These are phyloP conservation scores for Hanleya hanleyi DNA, from an alignment of 2,888 invertebrate species.

Conservation along the genomic window DNA sequence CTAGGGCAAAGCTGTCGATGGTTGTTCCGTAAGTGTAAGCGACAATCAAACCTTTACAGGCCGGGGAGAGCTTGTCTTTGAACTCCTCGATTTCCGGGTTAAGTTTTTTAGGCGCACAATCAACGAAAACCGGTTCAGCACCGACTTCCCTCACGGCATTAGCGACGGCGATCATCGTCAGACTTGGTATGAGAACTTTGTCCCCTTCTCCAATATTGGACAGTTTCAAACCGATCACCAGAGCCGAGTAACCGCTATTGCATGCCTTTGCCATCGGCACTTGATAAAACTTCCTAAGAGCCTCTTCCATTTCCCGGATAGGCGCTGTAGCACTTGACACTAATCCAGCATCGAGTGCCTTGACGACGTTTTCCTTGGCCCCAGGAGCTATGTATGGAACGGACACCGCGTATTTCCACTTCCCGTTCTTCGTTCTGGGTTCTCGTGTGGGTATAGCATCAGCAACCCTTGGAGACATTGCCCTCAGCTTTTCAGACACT, in stretches of 20 bases:
- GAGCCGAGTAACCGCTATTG: neutral
- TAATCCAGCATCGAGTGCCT: neutral
- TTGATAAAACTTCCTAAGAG: neutral
- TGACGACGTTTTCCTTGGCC: neutral
- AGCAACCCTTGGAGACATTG: neutral
- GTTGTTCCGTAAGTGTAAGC: neutral
- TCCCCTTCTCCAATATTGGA: neutral
- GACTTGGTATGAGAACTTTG: constrained; percentile 1
- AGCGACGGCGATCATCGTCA: constrained; percentile 6
- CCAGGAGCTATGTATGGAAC: constrained; percentile 3
- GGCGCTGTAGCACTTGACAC: constrained; percentile 1
- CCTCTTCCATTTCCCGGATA: neutral
- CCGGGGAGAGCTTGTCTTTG: neutral
- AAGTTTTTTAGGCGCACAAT: constrained; percentile 5
- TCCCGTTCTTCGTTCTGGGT: neutral
- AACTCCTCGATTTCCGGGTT: neutral
- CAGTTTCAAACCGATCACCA: neutral
- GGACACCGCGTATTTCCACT: neutral
- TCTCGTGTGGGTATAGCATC: neutral
- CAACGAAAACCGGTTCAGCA: constrained; percentile 1
- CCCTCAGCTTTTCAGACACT: neutral
- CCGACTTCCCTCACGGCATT: neutral
- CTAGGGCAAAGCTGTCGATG: neutral
- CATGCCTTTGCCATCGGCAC: constrained; percentile 5
- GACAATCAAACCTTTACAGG: neutral